Evolutionary conservation across 2,888 invertebrate species (phyloP), one percentile per base, ranked within the genome.

Genomic region (Drosophila neotestacea): DNA sequence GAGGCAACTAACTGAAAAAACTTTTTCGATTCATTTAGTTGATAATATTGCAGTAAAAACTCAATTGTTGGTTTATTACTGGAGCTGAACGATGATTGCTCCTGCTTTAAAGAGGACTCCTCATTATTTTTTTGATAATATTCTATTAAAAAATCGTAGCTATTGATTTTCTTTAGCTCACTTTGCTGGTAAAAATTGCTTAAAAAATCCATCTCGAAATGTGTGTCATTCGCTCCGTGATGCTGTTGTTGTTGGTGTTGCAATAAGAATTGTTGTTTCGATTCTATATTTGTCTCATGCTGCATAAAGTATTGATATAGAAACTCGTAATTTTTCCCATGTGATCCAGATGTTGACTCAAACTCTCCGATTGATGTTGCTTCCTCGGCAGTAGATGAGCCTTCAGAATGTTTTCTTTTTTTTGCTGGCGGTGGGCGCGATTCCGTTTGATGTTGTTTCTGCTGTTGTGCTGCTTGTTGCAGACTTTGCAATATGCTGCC

Each of bases 1-100:
- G 92, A 92, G 92, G 92, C 92, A 86, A 91, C 91, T 91, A 92
- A 91, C 89, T 92, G 92, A 92, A 92, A 92, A 92, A 92, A 92
- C 91, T 92, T 92, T 80, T 92, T 92, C 38, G 92, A 92, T 81
- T 93, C 92, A 64, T 90, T 92, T 13, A 92, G 81, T 85, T 93
- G 92, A 70, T 93, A 93, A 66, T 92, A 93, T 80, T 93, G 93
- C 30, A 92, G 69, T 10, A 93, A 77, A 67, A 91, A 92, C 52
- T 93, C 92, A 67, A 92, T 90, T 39, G 85, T 90, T 39, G 92
- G 92, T 51, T 92, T 92, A 38, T 88, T 88, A 52, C 76, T 86
- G 3, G 83, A 81, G 28, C 81, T 71, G 30, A 84, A 81, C 3
- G 68, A 66, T 6, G 71, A 30, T 32, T 71, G 73, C 28, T 72